Evolutionary conservation across 2,888 invertebrate species (phyloP), one percentile per base, ranked within the genome.

Genomic region (Callosobruchus maculatus): DNA sequence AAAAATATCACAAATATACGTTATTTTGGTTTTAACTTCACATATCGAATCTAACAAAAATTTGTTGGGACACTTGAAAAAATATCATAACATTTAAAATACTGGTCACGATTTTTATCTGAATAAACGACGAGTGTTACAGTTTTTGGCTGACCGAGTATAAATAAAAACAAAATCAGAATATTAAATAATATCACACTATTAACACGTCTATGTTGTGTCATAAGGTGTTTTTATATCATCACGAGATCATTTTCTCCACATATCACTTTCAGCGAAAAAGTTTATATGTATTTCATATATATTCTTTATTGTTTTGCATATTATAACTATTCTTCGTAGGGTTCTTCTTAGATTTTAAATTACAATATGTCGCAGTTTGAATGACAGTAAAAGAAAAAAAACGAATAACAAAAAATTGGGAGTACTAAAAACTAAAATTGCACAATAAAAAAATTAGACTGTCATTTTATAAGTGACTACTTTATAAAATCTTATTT

Each of bases 181-280:
- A 84, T 86, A 87, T 87, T 86, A 87, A 87, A 85, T 87, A 87
- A 87, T 87, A 87, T 87, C 87, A 87, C 87, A 87, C 87, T 86
- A 86, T 84, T 81, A 82, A 85, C 85, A 81, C 82, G 81, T 82
- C 81, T 83, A 83, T 82, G 82, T 83, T 83, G 83, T 83, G 83
- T 86, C 83, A 85, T 83, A 83, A 82, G 81, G 83, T 84, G 83
- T 84, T 83, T 83, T 80, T 81, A 71, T 22, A 71, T 78, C 81
- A 86, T 85, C 86, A 86, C 85, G 86, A 87, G 86, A 87, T 87
- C 86, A 86, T 81, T 80, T 77, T 80, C 84, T 82, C 83, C 83
- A 83, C 80, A 81, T 84, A 83, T 83, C 83, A 83, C 81, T 80
- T 80, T 68, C 67, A 67, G 21, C 13, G 13, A 21, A 68, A 68